phyloP scores from a whole-genome alignment of 2,888 invertebrate species.

The Hoplodrina ambigua region DNA sequence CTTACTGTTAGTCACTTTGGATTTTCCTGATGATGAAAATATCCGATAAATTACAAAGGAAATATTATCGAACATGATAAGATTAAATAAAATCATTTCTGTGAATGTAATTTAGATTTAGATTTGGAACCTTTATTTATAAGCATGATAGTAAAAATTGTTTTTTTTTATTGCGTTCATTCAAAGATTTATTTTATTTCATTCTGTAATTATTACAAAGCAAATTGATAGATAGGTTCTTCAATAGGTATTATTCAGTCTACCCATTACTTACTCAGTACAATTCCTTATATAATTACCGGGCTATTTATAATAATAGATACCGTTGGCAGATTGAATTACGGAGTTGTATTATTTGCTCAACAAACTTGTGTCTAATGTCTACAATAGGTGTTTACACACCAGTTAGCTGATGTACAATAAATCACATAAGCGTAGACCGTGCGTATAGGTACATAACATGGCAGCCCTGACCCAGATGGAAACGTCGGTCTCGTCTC shows the following conservation, averaged over 20 bases:
- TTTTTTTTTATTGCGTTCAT: background rate
- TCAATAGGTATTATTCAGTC: background rate
- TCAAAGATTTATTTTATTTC: background rate
- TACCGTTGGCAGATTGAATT: conserved; percentile 24
- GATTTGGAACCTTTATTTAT: conserved; percentile 9
- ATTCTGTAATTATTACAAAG: background rate
- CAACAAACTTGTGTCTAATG: conserved; percentile 19
- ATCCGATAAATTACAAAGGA: background rate
- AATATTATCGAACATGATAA: background rate
- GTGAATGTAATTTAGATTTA: background rate
- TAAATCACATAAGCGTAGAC: conserved; percentile 36
- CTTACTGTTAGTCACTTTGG: conserved; percentile 3
- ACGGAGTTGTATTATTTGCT: conserved; percentile 12
- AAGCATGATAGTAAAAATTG: background rate
- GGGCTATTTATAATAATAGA: conserved; percentile 23
- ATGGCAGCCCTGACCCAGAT: conserved; percentile 76
- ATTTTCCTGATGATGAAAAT: conserved; percentile 22
- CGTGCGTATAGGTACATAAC: conserved; percentile 27
- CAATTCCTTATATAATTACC: background rate
- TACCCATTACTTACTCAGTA: background rate
- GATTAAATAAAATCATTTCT: conserved; percentile 17
- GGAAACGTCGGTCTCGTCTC: conserved; percentile 39
- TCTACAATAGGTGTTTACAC: conserved; percentile 19
- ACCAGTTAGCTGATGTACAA: conserved; percentile 27
- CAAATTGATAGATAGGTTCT: background rate